Conservation (phyloP, 2,888 invertebrate species). For the Apotomis capreana region DNA sequence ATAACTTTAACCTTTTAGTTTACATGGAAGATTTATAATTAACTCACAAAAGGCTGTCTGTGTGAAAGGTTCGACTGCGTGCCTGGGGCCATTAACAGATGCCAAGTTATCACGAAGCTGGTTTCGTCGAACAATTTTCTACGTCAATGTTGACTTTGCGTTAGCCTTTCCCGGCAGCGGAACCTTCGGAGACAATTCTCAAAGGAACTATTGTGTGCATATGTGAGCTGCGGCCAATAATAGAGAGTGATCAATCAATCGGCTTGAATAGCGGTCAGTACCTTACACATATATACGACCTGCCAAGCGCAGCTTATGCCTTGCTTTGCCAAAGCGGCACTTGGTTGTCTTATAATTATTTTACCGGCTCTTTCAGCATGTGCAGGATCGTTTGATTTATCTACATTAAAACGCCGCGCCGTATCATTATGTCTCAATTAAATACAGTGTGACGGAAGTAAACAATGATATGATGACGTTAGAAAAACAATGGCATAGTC, state of each 20-base stretch:
- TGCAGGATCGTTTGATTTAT: not conserved
- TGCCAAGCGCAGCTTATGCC: constrained; percentile 62
- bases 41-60: constrained; percentile 16
- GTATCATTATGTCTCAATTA: not conserved
- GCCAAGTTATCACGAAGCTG: constrained; percentile 13
- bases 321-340: constrained; percentile 54
- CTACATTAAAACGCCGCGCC: not conserved
- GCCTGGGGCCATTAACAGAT: constrained; percentile 31
- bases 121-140: constrained; percentile 20
- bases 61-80: constrained; percentile 32
- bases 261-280: constrained; percentile 55
- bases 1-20: constrained; percentile 28
- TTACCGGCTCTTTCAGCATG: not conserved
- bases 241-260: constrained; percentile 66
- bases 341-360: constrained; percentile 27
- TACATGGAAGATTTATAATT: constrained; percentile 30
- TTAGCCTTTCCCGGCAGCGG: constrained; percentile 16
- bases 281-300: constrained; percentile 49
- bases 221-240: constrained; percentile 50
- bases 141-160: constrained; percentile 19
- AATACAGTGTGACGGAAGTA: not conserved
- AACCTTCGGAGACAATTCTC: constrained; percentile 5
- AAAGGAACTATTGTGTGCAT: constrained; percentile 14
- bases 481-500: not conserved
- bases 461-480: not conserved